Percentiles rank a stretch among this genome's conserved stretches.
These are phyloP conservation scores for Agonopterix alstromeriana DNA, from an alignment of 2,888 invertebrate species.

Conservation along the genomic window DNA sequence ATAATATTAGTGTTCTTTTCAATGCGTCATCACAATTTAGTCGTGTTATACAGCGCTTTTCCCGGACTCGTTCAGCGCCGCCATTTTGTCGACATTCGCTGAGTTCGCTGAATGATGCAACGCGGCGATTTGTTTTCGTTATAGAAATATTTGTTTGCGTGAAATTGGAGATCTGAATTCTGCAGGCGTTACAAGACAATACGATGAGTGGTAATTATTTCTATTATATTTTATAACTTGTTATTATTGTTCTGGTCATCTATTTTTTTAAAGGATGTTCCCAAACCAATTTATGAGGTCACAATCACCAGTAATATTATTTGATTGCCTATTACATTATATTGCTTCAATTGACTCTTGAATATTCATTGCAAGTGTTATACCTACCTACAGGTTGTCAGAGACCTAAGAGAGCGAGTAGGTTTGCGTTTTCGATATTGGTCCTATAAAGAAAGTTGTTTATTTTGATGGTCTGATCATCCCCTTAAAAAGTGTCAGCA, in stretches of 20 bases:
- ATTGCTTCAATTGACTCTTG: too few relatives aligned
- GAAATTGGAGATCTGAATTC: not conserved
- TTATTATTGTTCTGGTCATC: not conserved
- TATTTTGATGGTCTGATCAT: too few relatives aligned
- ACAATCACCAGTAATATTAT: not conserved
- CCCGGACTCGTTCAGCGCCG: constrained; percentile 46
- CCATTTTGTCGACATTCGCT: constrained; percentile 58
- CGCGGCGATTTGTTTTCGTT: constrained; percentile 32
- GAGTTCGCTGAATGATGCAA: constrained; percentile 65
- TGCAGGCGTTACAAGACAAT: not conserved
- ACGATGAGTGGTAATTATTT: constrained; percentile 9
- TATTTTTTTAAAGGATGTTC: too few relatives aligned
- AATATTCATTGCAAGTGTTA: too few relatives aligned
- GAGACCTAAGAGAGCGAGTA: too few relatives aligned
- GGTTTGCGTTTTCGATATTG: too few relatives aligned
- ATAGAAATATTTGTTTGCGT: constrained; percentile 2
- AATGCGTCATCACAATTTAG: constrained; percentile 19
- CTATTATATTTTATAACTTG: too few relatives aligned
- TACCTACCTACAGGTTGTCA: too few relatives aligned
- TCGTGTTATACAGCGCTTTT: constrained; percentile 68
- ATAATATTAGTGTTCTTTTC: too few relatives aligned
- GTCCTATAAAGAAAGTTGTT: too few relatives aligned
- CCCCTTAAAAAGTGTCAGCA: too few relatives aligned
- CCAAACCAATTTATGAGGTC: not conserved
- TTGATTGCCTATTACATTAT: too few relatives aligned